Percentiles rank a stretch among this genome's conserved stretches.
These are phyloP conservation scores for Neofelis nebulosa DNA, from an alignment of 2,113 vertebrate species.

Conservation along the genomic window DNA sequence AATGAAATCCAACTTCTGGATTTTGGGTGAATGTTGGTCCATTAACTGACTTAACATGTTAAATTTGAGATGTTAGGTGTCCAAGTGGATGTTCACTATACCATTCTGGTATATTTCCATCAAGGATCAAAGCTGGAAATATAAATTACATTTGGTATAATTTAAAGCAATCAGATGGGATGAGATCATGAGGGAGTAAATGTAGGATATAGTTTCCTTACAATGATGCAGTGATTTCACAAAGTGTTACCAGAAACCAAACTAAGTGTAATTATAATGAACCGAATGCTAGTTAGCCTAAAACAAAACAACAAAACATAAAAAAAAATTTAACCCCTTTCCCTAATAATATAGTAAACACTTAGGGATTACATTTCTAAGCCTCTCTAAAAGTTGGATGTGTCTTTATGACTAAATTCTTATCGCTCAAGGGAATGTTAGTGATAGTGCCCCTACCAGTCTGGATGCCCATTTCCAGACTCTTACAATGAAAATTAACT, in stretches of 20 bases:
- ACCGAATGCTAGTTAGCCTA: not conserved
- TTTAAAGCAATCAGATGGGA: not conserved
- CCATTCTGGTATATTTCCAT: not conserved
- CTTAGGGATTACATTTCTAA: not conserved
- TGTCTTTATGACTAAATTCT: not conserved
- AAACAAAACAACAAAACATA: conserved; percentile 8
- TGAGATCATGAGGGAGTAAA: not conserved
- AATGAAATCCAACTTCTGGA: not conserved
- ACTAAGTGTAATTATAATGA: not conserved
- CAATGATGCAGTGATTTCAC: not conserved
- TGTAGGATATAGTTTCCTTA: not conserved
- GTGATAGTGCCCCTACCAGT: not conserved
- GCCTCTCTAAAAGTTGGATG: not conserved
- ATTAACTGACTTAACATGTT: not conserved
- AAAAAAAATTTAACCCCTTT: rapidly evolving
- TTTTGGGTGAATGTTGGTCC: not conserved
- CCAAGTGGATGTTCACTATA: not conserved
- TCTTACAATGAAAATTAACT: not conserved
- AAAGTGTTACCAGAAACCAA: not conserved
- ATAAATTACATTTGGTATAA: not conserved
- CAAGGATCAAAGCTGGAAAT: not conserved
- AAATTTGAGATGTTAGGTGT: not conserved
- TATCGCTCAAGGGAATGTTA: not conserved
- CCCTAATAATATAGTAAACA: not conserved
- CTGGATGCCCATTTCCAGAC: not conserved